Base-by-base conservation (phyloP, 2,888 invertebrate species). In the Bimastos eiseni region DNA sequence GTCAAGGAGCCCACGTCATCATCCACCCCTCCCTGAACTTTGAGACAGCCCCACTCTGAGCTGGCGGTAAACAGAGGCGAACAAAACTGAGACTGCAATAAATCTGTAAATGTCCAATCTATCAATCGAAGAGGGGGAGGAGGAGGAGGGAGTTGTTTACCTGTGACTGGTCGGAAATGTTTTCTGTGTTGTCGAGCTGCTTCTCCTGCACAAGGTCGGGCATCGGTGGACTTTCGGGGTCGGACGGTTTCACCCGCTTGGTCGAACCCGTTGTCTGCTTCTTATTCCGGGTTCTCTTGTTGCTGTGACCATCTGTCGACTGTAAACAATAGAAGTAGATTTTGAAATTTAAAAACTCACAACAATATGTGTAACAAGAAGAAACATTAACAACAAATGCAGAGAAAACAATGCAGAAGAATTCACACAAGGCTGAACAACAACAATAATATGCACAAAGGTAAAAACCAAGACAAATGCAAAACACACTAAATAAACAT, bases 211-310 rank as follows among this genome's bases (percentile, higher is more conserved):
- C 89, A 3, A 89, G 89, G 15, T 49, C 49, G n/a, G 89, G 89
- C 89, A 89, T 89, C 34, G 89, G 89, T n/a, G 89, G 89, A 49
- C 89, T 89, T 13, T 41, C 89, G 3, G 89, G 44, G 37, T 41
- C 89, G 21, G 89, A 41, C 19, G 89, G 33, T 30, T 49, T 41
- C 0, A n/a, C 49, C 11, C 89, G 41, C 44, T 49, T 49, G 33
- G 44, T 24, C 30, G 44, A 38, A 1, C 89, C 49, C 19, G n/a
- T 41, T 19, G 89, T n/a, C n/a, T n/a, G 41, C 89, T 89, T 49
- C 44, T 89, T 89, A 19, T 49, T 49, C 30, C 89, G 24, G 11
- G 44, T 41, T 44, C 89, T 89, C 44, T 49, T 89, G 89, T 38
- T 38, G 86, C 36, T 86, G 24, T 86, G 34, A 36, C 86, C 37